These are phyloP conservation scores for Lathronympha strigana DNA, from an alignment of 2,888 invertebrate species.

Conservation along the genomic window DNA sequence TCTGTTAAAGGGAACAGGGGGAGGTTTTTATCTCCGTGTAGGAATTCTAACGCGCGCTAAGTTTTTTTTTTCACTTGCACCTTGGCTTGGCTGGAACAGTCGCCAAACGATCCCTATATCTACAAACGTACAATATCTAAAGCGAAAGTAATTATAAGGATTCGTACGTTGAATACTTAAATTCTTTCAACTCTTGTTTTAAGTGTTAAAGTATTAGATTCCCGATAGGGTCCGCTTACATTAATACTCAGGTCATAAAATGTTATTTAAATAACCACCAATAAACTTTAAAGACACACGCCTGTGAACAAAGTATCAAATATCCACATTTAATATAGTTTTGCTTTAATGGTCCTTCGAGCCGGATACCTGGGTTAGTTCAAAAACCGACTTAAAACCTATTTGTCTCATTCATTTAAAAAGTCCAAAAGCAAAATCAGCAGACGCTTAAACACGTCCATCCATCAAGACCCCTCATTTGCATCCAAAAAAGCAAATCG, in stretches of 20 bases:
- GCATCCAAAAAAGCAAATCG: slow-evolving; percentile 37
- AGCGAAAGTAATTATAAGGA: no score
- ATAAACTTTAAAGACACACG: not conserved
- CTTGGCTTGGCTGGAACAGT: no score
- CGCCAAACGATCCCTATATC: no score
- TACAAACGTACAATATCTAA: no score
- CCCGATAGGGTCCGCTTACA: slow-evolving; percentile 2
- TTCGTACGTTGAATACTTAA: no score
- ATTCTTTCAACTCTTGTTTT: not conserved
- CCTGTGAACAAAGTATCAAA: not conserved
- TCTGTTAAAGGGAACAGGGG: no score
- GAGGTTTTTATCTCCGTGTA: no score
- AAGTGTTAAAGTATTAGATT: not conserved
- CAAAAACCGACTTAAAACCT: slow-evolving; percentile 6
- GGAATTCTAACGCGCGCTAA: no score
- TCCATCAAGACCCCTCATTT: slow-evolving; percentile 34
- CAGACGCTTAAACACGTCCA: slow-evolving; percentile 11
- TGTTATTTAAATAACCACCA: not conserved
- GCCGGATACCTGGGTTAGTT: slow-evolving; percentile 5
- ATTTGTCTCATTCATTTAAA: slow-evolving; percentile 8
- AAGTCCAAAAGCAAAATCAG: slow-evolving; percentile 10
- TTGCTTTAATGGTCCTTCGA: slow-evolving; percentile 7
- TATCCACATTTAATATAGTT: not conserved
- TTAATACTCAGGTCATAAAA: slow-evolving; percentile 1
- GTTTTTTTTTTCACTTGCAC: no score